phyloP scores from a whole-genome alignment of 2,888 invertebrate species.

The Lepidochrysops patricia region DNA sequence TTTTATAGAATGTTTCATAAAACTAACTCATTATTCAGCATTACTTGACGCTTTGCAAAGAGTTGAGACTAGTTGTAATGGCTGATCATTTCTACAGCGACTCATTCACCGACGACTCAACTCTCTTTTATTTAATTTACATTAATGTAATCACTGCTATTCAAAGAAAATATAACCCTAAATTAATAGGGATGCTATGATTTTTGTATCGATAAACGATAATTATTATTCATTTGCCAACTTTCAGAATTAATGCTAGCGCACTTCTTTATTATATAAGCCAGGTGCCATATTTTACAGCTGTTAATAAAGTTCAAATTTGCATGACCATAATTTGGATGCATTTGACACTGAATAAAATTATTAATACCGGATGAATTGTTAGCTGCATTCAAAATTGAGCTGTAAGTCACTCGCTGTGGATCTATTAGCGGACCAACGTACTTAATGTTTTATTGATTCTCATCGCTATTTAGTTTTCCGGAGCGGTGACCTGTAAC shows the following conservation, averaged over 20 bases:
- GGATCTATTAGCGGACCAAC: background rate
- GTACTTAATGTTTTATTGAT: constrained; percentile 19
- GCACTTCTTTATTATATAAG: background rate
- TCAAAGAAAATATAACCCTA: too few species aligned
- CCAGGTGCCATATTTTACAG: constrained; percentile 1
- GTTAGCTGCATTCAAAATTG: constrained; percentile 2
- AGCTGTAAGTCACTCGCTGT: background rate
- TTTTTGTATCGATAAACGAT: too few species aligned
- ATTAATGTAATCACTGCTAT: background rate
- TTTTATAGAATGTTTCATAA: background rate
- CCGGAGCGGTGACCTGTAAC: constrained; percentile 22
- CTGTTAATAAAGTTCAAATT: background rate
- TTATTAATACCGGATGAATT: background rate
- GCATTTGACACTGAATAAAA: constrained; percentile 8
- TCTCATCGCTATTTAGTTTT: constrained; percentile 19
- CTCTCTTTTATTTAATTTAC: background rate
- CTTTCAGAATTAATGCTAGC: background rate
- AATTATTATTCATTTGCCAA: too few species aligned
- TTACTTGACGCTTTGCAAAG: background rate
- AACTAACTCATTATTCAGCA: background rate
- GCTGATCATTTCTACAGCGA: background rate
- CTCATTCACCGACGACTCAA: background rate
- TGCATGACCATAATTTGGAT: constrained; percentile 5
- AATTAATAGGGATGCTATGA: too few species aligned
- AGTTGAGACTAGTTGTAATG: background rate